phyloP scores from a whole-genome alignment of 2,113 vertebrate species.

The Acrocephalus arundinaceus region DNA sequence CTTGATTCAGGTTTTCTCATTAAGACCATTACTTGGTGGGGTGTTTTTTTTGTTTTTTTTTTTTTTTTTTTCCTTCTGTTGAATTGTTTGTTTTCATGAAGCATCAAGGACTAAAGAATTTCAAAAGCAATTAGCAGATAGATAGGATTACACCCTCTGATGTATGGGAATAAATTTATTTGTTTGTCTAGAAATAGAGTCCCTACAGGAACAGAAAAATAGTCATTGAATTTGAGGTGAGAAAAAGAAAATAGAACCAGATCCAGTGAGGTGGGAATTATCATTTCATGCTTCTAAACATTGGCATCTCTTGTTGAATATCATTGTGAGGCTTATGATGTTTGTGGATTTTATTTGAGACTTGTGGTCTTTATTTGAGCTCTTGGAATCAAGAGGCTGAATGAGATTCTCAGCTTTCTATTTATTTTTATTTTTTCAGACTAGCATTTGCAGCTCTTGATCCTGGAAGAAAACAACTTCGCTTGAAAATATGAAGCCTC shows the following conservation, averaged over 20 bases:
- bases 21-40: neutral
- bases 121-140: neutral
- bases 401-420: constrained; percentile 61
- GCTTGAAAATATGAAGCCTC: constrained; percentile 61
- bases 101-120: neutral
- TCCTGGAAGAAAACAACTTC: constrained; percentile 64
- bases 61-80: neutral
- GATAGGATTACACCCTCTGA: neutral
- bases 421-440: constrained; percentile 53
- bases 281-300: neutral
- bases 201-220: constrained; percentile 3
- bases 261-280: constrained; percentile 8
- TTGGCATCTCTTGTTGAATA: constrained; percentile 7
- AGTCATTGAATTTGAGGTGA: neutral
- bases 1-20: neutral
- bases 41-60: neutral
- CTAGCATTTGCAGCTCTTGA: constrained; percentile 57
- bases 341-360: constrained; percentile 54
- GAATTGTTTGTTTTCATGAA: neutral
- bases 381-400: constrained; percentile 52
- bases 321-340: neutral
- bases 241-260: constrained; percentile 26
- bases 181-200: neutral
- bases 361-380: constrained; percentile 53
- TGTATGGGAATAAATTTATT: neutral